Conservation (phyloP, 2,797 vertebrate species). For the Girardinus metallicus region DNA sequence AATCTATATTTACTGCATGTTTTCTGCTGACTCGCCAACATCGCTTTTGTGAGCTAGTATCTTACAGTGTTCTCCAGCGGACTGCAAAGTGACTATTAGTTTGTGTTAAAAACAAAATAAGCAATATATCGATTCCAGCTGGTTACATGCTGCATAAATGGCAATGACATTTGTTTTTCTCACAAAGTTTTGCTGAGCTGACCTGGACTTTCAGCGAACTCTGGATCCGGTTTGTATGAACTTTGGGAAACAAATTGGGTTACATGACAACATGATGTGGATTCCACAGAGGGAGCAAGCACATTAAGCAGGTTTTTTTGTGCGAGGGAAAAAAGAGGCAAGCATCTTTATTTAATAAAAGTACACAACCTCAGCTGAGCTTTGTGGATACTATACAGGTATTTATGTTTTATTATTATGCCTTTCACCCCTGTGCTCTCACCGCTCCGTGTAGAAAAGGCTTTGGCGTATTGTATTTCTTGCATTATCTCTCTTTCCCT, state of each 20-base stretch:
- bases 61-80: background rate
- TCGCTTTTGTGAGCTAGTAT: background rate
- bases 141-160: background rate
- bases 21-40: conserved; percentile 1
- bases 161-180: background rate
- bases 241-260: background rate
- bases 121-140: background rate
- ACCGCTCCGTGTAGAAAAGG: background rate
- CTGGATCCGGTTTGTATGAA: background rate
- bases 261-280: background rate
- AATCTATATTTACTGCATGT: background rate
- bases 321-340: background rate
- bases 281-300: background rate
- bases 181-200: too few relatives aligned
- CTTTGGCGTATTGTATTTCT: background rate
- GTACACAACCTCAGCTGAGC: background rate
- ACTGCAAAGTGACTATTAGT: background rate
- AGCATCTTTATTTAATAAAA: background rate
- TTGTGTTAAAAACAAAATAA: background rate
- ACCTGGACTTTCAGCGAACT: background rate
- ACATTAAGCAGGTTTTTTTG: background rate
- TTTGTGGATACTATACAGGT: background rate
- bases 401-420: background rate
- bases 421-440: background rate
- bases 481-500: background rate